Conservation (phyloP, 2,888 invertebrate species). For the Diplazon laetatorius region DNA sequence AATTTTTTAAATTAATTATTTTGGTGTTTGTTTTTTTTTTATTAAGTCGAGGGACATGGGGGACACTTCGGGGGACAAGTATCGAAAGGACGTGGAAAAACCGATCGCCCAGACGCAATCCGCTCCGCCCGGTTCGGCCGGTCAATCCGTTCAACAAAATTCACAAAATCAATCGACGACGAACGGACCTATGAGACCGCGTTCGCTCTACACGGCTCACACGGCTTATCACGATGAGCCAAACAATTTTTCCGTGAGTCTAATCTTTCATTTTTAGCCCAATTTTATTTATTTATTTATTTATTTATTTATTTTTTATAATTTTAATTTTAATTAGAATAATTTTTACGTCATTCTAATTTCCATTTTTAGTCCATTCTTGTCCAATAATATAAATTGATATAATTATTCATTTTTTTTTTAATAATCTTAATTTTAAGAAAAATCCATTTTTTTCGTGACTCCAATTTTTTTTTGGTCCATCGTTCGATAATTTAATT, state of each 20-base stretch:
- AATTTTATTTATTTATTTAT: too few species aligned
- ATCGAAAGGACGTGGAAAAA: slow-evolving; percentile 54
- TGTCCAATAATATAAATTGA: too few species aligned
- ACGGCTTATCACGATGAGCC: slow-evolving; percentile 83
- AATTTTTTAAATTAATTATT: neutral
- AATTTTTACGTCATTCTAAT: too few species aligned
- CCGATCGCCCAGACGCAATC: slow-evolving; percentile 44
- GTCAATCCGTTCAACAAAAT: slow-evolving; percentile 49
- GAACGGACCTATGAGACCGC: slow-evolving; percentile 84
- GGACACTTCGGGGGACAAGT: slow-evolving; percentile 69
- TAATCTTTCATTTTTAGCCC: too few species aligned
- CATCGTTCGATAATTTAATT: too few species aligned
- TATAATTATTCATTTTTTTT: too few species aligned
- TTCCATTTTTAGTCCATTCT: too few species aligned
- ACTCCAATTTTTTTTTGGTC: too few species aligned
- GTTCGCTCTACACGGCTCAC: slow-evolving; percentile 88
- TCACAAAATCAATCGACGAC: slow-evolving; percentile 71
- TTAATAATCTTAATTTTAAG: too few species aligned
- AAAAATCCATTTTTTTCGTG: too few species aligned
- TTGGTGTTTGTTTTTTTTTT: neutral
- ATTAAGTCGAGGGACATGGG: slow-evolving; percentile 71
- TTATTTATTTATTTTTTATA: too few species aligned
- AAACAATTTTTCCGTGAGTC: slow-evolving; percentile 74
- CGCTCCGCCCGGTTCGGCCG: slow-evolving; percentile 58
- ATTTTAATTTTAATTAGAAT: too few species aligned